Evolutionary conservation across 2,113 vertebrate genomes (phyloP).

Genomic region (Nansenia antarctica): DNA sequence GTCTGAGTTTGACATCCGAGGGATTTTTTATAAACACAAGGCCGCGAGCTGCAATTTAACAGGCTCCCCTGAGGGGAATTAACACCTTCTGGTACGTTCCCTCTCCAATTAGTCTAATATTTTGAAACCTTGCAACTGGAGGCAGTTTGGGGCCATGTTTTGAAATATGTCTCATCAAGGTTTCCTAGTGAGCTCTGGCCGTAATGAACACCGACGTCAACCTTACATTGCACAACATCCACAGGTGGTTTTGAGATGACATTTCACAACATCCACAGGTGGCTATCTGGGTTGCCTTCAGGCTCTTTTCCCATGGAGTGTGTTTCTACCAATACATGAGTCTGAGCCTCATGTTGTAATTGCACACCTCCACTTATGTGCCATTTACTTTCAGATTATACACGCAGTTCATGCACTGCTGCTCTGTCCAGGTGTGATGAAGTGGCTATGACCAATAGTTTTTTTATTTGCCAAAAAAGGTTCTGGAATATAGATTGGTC

Average conservation of each 20-base stretch:
- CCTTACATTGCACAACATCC: no score
- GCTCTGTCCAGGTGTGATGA: constrained; percentile 7
- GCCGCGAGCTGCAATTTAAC: no score
- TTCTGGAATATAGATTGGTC: neutral
- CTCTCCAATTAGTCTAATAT: no score
- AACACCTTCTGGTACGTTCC: no score
- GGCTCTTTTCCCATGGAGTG: neutral
- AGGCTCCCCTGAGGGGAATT: no score
- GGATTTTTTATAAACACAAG: no score
- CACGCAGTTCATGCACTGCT: constrained; percentile 15
- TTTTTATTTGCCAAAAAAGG: neutral
- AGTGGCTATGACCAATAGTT: neutral
- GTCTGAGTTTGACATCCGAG: no score
- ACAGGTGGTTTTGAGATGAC: no score
- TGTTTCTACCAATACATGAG: neutral
- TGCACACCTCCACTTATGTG: neutral
- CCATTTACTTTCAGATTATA: neutral
- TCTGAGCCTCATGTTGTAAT: constrained; percentile 3
- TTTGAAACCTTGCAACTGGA: neutral
- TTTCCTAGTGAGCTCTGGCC: neutral
- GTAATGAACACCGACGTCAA: no score
- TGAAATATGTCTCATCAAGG: neutral
- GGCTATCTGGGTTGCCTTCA: neutral
- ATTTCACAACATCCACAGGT: no score
- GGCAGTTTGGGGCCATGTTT: neutral